These are phyloP conservation scores for Epiperipatus broadwayi DNA, from an alignment of 2,888 invertebrate genomes.

Conservation along the genomic window DNA sequence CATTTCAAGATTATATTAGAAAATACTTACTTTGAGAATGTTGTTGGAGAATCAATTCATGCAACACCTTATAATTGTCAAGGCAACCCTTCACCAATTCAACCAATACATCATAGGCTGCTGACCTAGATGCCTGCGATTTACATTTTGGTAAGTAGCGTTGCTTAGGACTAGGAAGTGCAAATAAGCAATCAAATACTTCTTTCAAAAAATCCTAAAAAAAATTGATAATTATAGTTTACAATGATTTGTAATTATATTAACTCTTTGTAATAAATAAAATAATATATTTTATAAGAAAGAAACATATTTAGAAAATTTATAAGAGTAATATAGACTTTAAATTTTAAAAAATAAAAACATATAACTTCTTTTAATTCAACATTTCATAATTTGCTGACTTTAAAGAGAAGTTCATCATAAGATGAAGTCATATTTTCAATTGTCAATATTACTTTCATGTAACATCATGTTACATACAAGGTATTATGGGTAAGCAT, in stretches of 20 bases:
- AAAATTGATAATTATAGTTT: slow-evolving; percentile 17
- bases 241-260: slow-evolving; percentile 25
- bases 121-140: slow-evolving; percentile 61
- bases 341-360: slow-evolving; percentile 13
- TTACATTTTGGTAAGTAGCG: slow-evolving; percentile 82
- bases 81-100: slow-evolving; percentile 66
- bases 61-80: slow-evolving; percentile 63
- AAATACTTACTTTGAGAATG: slow-evolving; percentile 47
- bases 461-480: too few species aligned
- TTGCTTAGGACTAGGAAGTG: slow-evolving; percentile 62
- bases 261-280: slow-evolving; percentile 17
- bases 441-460: too few species aligned
- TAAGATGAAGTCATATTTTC: too few species aligned
- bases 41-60: slow-evolving; percentile 60
- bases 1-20: background rate
- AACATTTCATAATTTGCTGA: too few species aligned
- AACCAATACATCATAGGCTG: slow-evolving; percentile 72
- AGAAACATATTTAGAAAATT: slow-evolving; percentile 1
- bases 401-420: too few species aligned
- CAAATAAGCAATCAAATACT: slow-evolving; percentile 71
- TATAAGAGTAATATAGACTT: slow-evolving; percentile 8
- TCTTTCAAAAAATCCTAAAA: slow-evolving; percentile 30
- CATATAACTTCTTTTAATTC: slow-evolving; percentile 31
- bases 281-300: too few species aligned
- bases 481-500: too few species aligned